Conservation (phyloP, 2,888 invertebrate species). For the Ectropis crepuscularia region DNA sequence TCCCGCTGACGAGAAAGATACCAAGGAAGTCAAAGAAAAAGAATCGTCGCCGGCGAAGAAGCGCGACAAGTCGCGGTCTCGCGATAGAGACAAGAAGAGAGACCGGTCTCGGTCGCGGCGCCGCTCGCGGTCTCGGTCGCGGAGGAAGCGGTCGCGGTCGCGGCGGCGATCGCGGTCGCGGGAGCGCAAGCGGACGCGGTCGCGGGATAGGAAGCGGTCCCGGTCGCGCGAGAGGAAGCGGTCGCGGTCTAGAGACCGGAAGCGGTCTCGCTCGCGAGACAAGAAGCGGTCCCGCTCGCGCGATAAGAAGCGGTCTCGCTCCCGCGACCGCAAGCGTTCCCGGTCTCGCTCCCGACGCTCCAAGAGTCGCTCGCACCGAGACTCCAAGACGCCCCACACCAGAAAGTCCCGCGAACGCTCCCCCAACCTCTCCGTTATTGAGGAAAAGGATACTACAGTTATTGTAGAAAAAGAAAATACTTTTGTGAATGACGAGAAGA, state of each 20-base stretch:
- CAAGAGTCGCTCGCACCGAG: slow-evolving; percentile 73
- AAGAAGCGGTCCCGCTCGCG: slow-evolving; percentile 78
- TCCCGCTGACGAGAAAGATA: slow-evolving; percentile 44
- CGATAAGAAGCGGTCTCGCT: slow-evolving; percentile 73
- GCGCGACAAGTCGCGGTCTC: slow-evolving; percentile 75
- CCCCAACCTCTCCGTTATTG: slow-evolving; percentile 62
- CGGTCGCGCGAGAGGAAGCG: slow-evolving; percentile 85
- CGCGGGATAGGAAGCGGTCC: slow-evolving; percentile 84
- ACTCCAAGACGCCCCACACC: slow-evolving; percentile 73
- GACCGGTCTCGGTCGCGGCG: slow-evolving; percentile 86
- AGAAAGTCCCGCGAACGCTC: slow-evolving; percentile 71
- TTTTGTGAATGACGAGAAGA: slow-evolving; percentile 79
- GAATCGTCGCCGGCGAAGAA: slow-evolving; percentile 72
- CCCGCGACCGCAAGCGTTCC: slow-evolving; percentile 77
- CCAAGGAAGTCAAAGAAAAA: slow-evolving; percentile 55
- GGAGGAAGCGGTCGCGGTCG: slow-evolving; percentile 79
- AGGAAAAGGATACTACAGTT: slow-evolving; percentile 58
- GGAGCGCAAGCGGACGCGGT: slow-evolving; percentile 75
- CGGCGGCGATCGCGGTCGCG: slow-evolving; percentile 69
- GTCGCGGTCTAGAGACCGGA: slow-evolving; percentile 81
- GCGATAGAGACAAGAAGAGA: slow-evolving; percentile 74
- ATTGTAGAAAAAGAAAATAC: slow-evolving; percentile 59
- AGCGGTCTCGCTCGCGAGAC: slow-evolving; percentile 75
- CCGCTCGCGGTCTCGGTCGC: slow-evolving; percentile 84
- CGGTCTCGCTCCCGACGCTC: slow-evolving; percentile 72